phyloP scores from a whole-genome alignment of 1,140 invertebrate species.

The Andricus grossulariae region DNA sequence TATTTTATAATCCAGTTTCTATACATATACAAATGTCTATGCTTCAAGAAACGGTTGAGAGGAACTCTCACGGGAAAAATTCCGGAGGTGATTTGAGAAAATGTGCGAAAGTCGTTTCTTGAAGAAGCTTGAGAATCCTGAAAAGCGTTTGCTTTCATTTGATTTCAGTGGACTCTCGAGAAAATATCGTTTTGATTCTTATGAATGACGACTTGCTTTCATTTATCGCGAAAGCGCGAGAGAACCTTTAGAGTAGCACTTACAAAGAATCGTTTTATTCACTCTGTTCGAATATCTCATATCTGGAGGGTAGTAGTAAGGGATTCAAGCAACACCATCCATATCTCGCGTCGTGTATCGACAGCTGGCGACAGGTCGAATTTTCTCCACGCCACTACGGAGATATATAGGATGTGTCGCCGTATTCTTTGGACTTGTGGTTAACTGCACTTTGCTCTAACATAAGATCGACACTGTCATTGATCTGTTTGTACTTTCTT shows the following conservation, averaged over 20 bases:
- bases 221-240: neutral
- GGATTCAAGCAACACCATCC: neutral
- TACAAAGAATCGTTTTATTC: slow-evolving; percentile 9
- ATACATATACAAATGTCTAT: too few species aligned
- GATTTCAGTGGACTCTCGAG: too few species aligned
- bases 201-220: neutral
- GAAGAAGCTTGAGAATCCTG: neutral
- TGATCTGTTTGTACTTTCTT: slow-evolving; percentile 32
- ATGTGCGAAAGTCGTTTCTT: neutral
- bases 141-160: too few species aligned
- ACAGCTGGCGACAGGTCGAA: slow-evolving; percentile 25
- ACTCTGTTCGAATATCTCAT: neutral
- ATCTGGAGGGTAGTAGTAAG: neutral
- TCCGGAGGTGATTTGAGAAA: too few species aligned
- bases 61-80: too few species aligned
- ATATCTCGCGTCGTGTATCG: slow-evolving; percentile 25
- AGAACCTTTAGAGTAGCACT: neutral
- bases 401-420: slow-evolving; percentile 16
- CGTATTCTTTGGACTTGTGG: slow-evolving; percentile 5
- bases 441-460: slow-evolving; percentile 18
- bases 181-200: neutral
- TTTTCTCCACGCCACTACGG: neutral
- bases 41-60: too few species aligned
- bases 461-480: neutral
- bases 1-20: too few species aligned